Base-by-base conservation (phyloP, 2,888 invertebrate genomes). In the Trichopria drosophilae region DNA sequence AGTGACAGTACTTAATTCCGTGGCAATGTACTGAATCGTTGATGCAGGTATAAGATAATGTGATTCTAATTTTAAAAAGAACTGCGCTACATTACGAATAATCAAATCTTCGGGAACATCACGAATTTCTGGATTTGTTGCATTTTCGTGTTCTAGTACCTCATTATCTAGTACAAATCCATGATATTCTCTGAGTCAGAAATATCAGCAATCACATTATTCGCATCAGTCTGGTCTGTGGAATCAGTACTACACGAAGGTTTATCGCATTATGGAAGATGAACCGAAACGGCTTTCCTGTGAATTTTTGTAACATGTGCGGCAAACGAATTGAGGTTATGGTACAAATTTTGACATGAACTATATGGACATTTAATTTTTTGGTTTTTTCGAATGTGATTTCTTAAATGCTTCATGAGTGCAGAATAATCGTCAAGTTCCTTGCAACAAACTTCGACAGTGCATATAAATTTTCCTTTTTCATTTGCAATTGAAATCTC, bases 381-480 rank as follows among this genome's bases (percentile, higher is more conserved):
- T 29, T 41, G 23, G 13, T 22, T 4, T 40, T 45, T 43, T 18
- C 46, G 18, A 19, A 53, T 39, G 22, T 53, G 44, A 29, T 24
- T 12, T 22, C 20, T 48, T 16, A 53, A 34, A 15, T 53, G 53
- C 32, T 24, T 18, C 2, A 48, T 6, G n/a, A 51, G 4, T 28
- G n/a, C 13, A 10, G 37, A 13, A 24, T 19, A 46, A 42, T 9
- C 20, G 32, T 52, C 37, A 10, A 52, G 23, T 31, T 23, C 35
- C 9, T 45, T 48, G 32, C 45, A 41, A 32, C 49, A 53, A 32
- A n/a, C 20, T 9, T 3, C 26, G 10, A 53, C 26, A n/a, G 44
- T 45, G 19, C 49, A 49, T 40, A 41, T 24, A 16, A 40, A 53
- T 46, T 46, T 42, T 24, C 42, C 45, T 20, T 39, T 10, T 1